Percentiles rank a stretch among this genome's conserved stretches.
phyloP scores from a whole-genome alignment of 2,888 invertebrate genomes.

The Acanthococcus lagerstroemiae region DNA sequence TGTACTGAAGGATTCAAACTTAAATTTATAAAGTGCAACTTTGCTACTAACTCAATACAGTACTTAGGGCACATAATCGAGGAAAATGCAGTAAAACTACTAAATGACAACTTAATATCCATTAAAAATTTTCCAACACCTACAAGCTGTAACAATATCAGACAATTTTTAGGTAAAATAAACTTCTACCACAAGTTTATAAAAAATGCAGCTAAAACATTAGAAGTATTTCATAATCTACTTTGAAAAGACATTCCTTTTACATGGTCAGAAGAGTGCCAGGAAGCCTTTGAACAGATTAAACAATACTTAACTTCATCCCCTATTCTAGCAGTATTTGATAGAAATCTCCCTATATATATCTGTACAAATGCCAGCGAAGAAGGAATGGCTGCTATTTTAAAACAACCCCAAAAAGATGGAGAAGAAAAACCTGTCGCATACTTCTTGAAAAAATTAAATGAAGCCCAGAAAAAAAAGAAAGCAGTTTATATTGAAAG shows the following conservation, averaged over 20 bases:
- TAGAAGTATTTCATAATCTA: too few species aligned
- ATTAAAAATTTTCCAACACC: slow-evolving; percentile 16
- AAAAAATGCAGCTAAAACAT: slow-evolving; percentile 14
- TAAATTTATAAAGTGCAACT: too few species aligned
- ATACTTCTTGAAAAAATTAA: slow-evolving; percentile 37
- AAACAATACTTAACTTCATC: too few species aligned
- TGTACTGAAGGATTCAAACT: slow-evolving; percentile 16
- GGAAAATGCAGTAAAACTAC: slow-evolving; percentile 19
- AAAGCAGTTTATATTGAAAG: slow-evolving; percentile 29
- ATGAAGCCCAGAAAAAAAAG: too few species aligned
- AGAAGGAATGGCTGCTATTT: slow-evolving; percentile 35
- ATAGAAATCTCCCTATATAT: slow-evolving; percentile 33
- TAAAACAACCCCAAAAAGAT: slow-evolving; percentile 36
- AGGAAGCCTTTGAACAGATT: slow-evolving; percentile 30
- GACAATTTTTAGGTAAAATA: too few species aligned
- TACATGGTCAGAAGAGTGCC: slow-evolving; percentile 33
- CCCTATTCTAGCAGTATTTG: slow-evolving; percentile 34
- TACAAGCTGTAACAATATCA: slow-evolving; percentile 12
- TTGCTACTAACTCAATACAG: slow-evolving; percentile 5
- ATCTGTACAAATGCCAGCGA: slow-evolving; percentile 35
- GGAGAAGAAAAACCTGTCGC: slow-evolving; percentile 34
- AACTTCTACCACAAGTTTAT: slow-evolving; percentile 24
- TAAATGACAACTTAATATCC: slow-evolving; percentile 18
- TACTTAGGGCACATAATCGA: slow-evolving; percentile 20
- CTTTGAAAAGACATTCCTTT: slow-evolving; percentile 32